A percentile compares a stretch with the other conserved stretches of the same genome.
Evolutionary conservation across 2,797 vertebrate genomes (phyloP).

Genomic region (Lateolabrax maculatus): DNA sequence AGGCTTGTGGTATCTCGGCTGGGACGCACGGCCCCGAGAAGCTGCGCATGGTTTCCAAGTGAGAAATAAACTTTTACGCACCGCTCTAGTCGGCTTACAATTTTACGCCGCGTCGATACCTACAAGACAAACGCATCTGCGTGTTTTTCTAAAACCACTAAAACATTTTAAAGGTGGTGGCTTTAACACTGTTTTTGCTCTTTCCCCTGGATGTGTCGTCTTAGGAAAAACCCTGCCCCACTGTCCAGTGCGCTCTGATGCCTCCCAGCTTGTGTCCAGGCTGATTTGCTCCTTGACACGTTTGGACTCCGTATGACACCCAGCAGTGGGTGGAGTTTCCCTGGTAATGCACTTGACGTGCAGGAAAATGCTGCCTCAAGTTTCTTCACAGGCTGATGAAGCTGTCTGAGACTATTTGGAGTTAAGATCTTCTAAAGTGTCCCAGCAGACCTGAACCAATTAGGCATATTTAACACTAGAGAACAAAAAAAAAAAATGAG

Average conservation of each 20-base stretch:
- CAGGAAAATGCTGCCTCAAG: conserved; percentile 25
- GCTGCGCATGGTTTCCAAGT: conserved; percentile 57
- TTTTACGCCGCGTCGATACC: background rate
- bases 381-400: conserved; percentile 22
- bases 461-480: background rate
- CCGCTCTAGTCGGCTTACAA: background rate
- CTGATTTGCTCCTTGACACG: conserved; percentile 93
- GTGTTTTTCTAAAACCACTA: background rate
- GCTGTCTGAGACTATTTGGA: background rate
- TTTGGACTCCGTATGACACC: conserved; percentile 85
- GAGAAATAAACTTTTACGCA: conserved; percentile 44
- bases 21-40: conserved; percentile 59
- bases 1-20: conserved; percentile 86
- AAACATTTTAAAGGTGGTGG: background rate
- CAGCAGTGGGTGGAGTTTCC: conserved; percentile 91
- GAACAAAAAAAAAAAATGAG: background rate
- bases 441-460: background rate
- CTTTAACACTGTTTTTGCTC: background rate
- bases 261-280: conserved; percentile 80
- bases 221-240: background rate
- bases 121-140: background rate
- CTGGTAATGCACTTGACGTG: conserved; percentile 70
- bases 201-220: background rate
- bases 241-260: conserved; percentile 48
- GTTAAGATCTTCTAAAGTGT: background rate